Conservation (phyloP, 2,888 invertebrate genomes). For the Lasioglossum zephyrum region DNA sequence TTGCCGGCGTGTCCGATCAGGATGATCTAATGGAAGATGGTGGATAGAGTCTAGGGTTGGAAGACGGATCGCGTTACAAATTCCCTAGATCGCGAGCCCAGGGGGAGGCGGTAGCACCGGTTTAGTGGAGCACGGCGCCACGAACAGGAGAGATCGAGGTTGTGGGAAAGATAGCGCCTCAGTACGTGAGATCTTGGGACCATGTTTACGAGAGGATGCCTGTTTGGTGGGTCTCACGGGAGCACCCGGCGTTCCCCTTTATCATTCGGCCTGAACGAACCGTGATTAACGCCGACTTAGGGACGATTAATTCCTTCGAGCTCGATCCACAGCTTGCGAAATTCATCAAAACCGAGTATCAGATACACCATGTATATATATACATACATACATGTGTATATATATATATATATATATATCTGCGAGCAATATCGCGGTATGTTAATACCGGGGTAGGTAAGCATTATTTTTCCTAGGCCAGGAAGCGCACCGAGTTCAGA, state of each 20-base stretch:
- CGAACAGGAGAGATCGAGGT: conserved; percentile 71
- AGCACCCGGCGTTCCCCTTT: conserved; percentile 74
- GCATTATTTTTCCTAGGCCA: neutral
- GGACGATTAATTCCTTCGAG: neutral
- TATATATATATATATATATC: neutral
- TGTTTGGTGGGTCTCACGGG: conserved; percentile 55
- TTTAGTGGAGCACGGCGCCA: conserved; percentile 69
- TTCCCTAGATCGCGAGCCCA: conserved; percentile 68
- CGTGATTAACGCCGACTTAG: conserved; percentile 65
- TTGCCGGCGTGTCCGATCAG: neutral
- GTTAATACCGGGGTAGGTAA: neutral
- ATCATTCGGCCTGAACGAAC: conserved; percentile 72
- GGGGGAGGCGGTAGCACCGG: conserved; percentile 74
- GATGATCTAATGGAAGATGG: conserved; percentile 8
- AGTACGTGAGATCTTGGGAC: conserved; percentile 59
- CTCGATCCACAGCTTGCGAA: neutral
- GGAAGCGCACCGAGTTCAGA: neutral
- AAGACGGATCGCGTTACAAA: conserved; percentile 66
- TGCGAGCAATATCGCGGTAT: neutral
- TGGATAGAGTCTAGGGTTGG: conserved; percentile 8
- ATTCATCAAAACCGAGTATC: conserved; percentile 15
- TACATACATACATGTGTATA: neutral
- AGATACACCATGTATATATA: neutral
- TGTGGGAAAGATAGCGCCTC: conserved; percentile 80
- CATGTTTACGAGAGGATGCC: conserved; percentile 59